Base-by-base conservation (phyloP, 2,113 vertebrate species). In the Hiodon alosoides region DNA sequence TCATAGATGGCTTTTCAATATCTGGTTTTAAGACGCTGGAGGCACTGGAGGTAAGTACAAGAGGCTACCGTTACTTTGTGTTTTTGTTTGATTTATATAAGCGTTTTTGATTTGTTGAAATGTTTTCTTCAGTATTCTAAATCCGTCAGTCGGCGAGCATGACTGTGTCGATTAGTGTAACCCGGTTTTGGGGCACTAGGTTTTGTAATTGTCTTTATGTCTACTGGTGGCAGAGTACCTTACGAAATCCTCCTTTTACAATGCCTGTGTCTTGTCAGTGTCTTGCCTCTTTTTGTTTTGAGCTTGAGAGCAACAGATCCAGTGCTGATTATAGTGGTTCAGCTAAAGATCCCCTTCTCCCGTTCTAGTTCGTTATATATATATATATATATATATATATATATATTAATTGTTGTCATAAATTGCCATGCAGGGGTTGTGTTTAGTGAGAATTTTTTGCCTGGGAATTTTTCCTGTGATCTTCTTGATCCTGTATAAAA, bases 1-100 rank as follows among this genome's bases (percentile, higher is more conserved):
- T 98, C 91, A 95, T 98, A 65, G 95, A 98, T 81, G 95, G 96
- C 71, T 98, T 98, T 85, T 95, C 93, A 79, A 94, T 97, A 86
- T 88, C 92, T 59, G 95, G 94, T 78, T 97, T 96, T 71, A 90
- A 95, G 85, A 93, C 94, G 80, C 88, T 97, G 85, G 94, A 96
- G 85, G 95, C 93, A 78, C 85, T 98, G 80, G 94, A 98, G 94
- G 95, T 97, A 87, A 94, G 92, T 80, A 17, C 58, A 75, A 0
- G 16, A 66, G 67, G 54, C 54, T 52, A 31, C 7, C 11, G 51
- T 77, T 16, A 62, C 10, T 16, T 10, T 5, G 14, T 46, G n/a
- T 61, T 60, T 16, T 61, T 9, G 3, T 31, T 71, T 51, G 64
- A 47, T 66, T 2, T 8, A 65, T 8, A 46, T 11, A n/a, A 72